Conservation (phyloP, 2,888 invertebrate species). For the Heteromurus nitidus region DNA sequence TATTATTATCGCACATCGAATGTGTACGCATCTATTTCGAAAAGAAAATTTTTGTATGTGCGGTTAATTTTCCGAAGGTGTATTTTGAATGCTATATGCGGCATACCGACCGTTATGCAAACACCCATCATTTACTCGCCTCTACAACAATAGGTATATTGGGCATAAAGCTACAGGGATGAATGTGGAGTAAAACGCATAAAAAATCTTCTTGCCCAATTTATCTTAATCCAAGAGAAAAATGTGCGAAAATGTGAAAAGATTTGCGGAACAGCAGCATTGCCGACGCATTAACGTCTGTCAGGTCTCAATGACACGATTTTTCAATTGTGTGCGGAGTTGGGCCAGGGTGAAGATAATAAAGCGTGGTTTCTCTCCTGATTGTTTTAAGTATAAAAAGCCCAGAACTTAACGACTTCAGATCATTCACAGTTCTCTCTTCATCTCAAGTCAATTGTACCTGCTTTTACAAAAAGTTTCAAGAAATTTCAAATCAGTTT, state of each 20-base stretch:
- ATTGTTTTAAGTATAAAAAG: slow-evolving; percentile 11
- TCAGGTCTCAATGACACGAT: not conserved
- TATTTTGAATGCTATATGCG: not conserved
- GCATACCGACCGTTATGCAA: not conserved
- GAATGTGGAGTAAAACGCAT: no score
- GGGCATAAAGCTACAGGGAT: not conserved
- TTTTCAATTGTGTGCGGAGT: not conserved
- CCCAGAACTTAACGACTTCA: not conserved
- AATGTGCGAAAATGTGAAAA: not conserved
- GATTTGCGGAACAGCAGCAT: not conserved
- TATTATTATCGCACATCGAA: not conserved
- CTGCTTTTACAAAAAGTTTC: no score
- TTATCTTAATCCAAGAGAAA: not conserved
- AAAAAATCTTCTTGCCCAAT: not conserved
- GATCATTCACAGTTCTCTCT: slow-evolving; percentile 4
- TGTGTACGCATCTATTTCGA: not conserved
- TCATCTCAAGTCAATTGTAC: not conserved
- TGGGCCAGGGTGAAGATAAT: not conserved
- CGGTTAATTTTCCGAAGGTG: no score
- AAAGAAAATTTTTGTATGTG: not conserved
- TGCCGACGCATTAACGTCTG: not conserved
- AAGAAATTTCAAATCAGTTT: not conserved
- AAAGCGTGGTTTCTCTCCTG: not conserved
- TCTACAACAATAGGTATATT: not conserved
- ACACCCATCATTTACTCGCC: not conserved